Evolutionary conservation across 2,113 vertebrate species (phyloP), one percentile per base, ranked within the genome.

Genomic region (Pseudorhombus dupliciocellatus): DNA sequence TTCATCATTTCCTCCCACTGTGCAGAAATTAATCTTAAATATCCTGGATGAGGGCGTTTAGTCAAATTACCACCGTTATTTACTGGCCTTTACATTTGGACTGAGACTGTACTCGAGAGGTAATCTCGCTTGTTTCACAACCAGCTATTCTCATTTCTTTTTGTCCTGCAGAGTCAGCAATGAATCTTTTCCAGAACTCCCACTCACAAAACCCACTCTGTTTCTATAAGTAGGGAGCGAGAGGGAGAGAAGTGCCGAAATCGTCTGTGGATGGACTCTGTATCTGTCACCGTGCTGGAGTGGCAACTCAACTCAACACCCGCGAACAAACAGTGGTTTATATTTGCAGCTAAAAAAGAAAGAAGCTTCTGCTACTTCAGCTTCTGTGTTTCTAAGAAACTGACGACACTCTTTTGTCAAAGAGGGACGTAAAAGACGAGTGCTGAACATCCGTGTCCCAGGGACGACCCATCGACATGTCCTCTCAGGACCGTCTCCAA

Each of bases 141-240:
- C 15, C 15, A 18, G 40, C 5, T 61, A 52, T 24, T 53, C 24
- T 53, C 4, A 15, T 0, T 6, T 37, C 22, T 60, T 7, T 78
- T n/a, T 61, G 42, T 78, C 81, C 58, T 51, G 75, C 79, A 83
- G 64, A 87, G 75, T 87, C 83, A 89, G 83, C 73, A 78, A 63
- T 69, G 75, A 44, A 66, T 85, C 78, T 72, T 82, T 77, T 80
- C 66, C 78, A 85, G 66, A 77, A 70, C 84, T 80, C 90, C 86
- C 84, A 88, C 90, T 87, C 81, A 70, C 64, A 84, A 76, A 88
- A 71, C 84, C 88, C 79, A 87, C 85, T 86, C 79, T 67, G 70
- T 83, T 84, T 85, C 87, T 87, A 87, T 80, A 80, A 86, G 70
- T 57, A 48, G 84, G 52, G 64, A 63, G 30, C 21, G 53, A 72